Conservation (phyloP, 2,797 vertebrate species). For the Microtus californicus region DNA sequence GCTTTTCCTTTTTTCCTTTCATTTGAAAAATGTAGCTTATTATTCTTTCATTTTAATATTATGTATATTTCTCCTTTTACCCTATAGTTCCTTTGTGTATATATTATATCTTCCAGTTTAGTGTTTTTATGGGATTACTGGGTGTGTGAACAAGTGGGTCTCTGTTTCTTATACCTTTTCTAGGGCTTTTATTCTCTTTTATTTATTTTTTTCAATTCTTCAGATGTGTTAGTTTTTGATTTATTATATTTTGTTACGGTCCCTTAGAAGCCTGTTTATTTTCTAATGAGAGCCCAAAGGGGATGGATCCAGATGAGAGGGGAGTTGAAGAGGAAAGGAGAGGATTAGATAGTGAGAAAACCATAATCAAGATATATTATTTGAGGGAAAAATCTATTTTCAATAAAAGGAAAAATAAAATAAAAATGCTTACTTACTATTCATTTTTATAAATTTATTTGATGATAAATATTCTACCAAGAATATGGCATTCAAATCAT, state of each 20-base stretch:
- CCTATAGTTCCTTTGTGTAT: not conserved
- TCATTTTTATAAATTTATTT: slow-evolving; percentile 55
- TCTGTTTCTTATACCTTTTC: not conserved
- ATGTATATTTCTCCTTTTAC: too few relatives aligned
- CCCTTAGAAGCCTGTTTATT: not conserved
- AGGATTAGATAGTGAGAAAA: not conserved
- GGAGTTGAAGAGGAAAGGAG: not conserved
- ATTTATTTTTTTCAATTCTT: not conserved
- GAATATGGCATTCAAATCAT: not conserved
- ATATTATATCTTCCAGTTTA: not conserved
- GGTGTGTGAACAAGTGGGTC: not conserved
- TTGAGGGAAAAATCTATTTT: not conserved
- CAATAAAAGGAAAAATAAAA: not conserved
- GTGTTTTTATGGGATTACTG: not conserved
- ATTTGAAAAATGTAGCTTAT: not conserved
- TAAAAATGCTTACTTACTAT: not conserved
- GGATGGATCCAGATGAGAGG: not conserved
- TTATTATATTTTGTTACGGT: not conserved
- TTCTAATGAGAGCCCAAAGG: not conserved
- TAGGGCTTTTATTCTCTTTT: not conserved
- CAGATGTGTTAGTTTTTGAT: not conserved
- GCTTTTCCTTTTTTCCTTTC: not conserved
- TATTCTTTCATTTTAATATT: not conserved
- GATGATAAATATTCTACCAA: slow-evolving; percentile 35
- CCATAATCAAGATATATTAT: not conserved